phyloP scores from a whole-genome alignment of 2,113 vertebrate genomes.

The Gasterosteus aculeatus region DNA sequence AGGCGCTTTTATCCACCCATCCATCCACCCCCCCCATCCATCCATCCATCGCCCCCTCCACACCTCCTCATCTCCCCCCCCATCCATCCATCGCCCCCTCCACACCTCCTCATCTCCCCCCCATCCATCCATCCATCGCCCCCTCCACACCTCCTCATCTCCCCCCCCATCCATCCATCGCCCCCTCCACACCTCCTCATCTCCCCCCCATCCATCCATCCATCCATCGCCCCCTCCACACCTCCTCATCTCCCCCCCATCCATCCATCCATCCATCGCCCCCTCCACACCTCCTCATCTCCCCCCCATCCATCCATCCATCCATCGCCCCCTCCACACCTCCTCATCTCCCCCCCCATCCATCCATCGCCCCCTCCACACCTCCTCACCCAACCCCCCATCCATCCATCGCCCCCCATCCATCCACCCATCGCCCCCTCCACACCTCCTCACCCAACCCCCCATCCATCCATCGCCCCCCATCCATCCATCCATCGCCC shows the following conservation, averaged over 20 bases:
- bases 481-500: slow-evolving; percentile 37
- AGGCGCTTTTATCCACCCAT: slow-evolving; percentile 28
- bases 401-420: too few relatives aligned
- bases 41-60: slow-evolving; percentile 37
- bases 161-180: slow-evolving; percentile 41
- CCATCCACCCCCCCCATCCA: slow-evolving; percentile 32
- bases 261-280: slow-evolving; percentile 12
- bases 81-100: too few relatives aligned
- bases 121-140: too few relatives aligned
- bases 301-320: slow-evolving; percentile 40
- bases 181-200: slow-evolving; percentile 37
- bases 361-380: slow-evolving; percentile 37
- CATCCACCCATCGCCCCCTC: too few relatives aligned
- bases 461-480: too few relatives aligned
- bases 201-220: slow-evolving; percentile 13
- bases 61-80: slow-evolving; percentile 28
- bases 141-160: slow-evolving; percentile 30
- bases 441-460: too few relatives aligned
- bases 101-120: too few relatives aligned
- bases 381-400: slow-evolving; percentile 10
- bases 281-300: slow-evolving; percentile 43
- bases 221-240: too few relatives aligned
- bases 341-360: slow-evolving; percentile 24
- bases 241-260: too few relatives aligned
- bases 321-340: too few relatives aligned